These are phyloP conservation scores for Torymus aiolomorphi DNA, from an alignment of 2,888 invertebrate genomes.

Conservation along the genomic window DNA sequence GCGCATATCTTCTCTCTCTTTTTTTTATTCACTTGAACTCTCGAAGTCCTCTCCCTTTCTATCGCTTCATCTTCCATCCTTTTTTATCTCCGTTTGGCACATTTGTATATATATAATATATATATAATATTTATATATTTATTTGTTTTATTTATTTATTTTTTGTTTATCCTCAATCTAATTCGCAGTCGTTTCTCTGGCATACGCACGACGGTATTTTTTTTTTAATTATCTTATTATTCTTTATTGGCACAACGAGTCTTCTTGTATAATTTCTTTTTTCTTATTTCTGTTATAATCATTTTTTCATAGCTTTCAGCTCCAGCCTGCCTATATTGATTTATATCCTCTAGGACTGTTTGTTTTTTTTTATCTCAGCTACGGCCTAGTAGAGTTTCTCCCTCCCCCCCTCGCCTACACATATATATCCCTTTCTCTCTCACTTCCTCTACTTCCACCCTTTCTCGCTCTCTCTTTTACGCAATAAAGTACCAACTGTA, in stretches of 20 bases:
- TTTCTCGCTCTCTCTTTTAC: conserved; percentile 26
- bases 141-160: conserved; percentile 51
- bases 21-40: conserved; percentile 53
- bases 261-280: conserved; percentile 38
- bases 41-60: conserved; percentile 50
- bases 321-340: conserved; percentile 38
- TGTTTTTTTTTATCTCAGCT: neutral
- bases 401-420: neutral
- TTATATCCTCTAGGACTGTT: conserved; percentile 43
- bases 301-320: conserved; percentile 15
- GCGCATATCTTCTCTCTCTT: conserved; percentile 60
- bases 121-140: conserved; percentile 38
- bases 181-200: conserved; percentile 54
- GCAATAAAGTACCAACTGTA: conserved; percentile 60
- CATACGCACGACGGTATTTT: conserved; percentile 51
- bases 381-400: conserved; percentile 22
- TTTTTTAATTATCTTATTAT: too few relatives aligned
- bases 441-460: conserved; percentile 2
- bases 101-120: conserved; percentile 60
- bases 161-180: conserved; percentile 7
- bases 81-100: conserved; percentile 66
- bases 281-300: conserved; percentile 34
- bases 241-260: conserved; percentile 58
- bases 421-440: neutral
- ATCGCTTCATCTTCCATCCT: too few relatives aligned